phyloP scores from a whole-genome alignment of 2,113 vertebrate species.

The Triplophysa dalaica region DNA sequence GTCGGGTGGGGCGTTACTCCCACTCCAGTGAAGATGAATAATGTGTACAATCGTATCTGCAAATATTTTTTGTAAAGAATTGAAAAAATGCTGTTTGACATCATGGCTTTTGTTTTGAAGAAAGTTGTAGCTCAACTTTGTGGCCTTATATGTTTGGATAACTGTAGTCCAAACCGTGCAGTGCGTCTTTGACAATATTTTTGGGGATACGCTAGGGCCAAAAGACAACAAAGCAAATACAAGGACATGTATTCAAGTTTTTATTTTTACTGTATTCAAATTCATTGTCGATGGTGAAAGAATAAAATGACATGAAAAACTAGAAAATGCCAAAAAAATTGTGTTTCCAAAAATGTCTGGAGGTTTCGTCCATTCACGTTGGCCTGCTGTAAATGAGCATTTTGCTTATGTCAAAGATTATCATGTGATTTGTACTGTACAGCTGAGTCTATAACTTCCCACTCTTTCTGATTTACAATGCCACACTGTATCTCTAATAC shows the following conservation, averaged over 20 bases:
- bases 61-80: constrained; percentile 61
- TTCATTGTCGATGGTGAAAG: constrained; percentile 35
- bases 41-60: constrained; percentile 50
- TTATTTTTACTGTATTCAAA: constrained; percentile 33
- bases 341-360: constrained; percentile 10
- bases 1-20: constrained; percentile 44
- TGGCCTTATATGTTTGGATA: constrained; percentile 69
- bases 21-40: constrained; percentile 48
- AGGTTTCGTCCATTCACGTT: constrained; percentile 27
- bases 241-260: constrained; percentile 31
- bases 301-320: constrained; percentile 34
- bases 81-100: constrained; percentile 26
- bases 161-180: constrained; percentile 28
- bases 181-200: constrained; percentile 29
- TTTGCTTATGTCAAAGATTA: neutral
- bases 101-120: constrained; percentile 50
- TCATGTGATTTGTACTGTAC: neutral
- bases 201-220: constrained; percentile 22
- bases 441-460: neutral
- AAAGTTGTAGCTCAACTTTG: constrained; percentile 59
- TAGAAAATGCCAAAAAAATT: constrained; percentile 41
- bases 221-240: constrained; percentile 28
- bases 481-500: constrained; percentile 2
- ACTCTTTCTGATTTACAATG: neutral
- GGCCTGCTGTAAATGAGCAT: neutral